These are phyloP conservation scores for Lordiphosa fenestrarum DNA, from an alignment of 2,888 invertebrate genomes.

Conservation along the genomic window DNA sequence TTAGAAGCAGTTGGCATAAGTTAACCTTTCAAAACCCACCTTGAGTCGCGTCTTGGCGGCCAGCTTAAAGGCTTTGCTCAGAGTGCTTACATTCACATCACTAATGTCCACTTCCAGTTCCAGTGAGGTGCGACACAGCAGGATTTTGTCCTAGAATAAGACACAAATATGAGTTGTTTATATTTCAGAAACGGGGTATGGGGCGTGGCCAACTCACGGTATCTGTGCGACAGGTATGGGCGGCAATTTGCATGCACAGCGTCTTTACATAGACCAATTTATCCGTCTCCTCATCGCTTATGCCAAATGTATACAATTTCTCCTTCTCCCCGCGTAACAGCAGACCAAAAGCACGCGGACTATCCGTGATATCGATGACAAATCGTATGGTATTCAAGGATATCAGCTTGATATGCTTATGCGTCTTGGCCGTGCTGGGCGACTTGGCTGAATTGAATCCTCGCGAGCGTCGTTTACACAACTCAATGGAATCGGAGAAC, in stretches of 20 bases:
- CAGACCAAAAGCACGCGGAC: constrained; percentile 94
- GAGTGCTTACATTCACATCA: constrained; percentile 91
- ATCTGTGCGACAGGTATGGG: constrained; percentile 95
- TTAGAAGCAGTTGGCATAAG: no score
- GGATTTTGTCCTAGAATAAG: constrained; percentile 76
- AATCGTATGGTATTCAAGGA: constrained; percentile 93
- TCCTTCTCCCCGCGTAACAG: constrained; percentile 94
- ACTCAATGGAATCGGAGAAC: constrained; percentile 96
- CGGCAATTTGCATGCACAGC: constrained; percentile 94
- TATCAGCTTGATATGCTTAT: constrained; percentile 94
- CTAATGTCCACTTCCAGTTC: constrained; percentile 93
- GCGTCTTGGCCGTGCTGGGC: constrained; percentile 89
- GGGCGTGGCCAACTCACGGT: constrained; percentile 84
- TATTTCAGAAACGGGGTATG: no score
- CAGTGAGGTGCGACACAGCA: constrained; percentile 81
- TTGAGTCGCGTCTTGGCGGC: constrained; percentile 91
- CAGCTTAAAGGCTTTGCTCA: constrained; percentile 95
- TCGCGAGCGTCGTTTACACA: constrained; percentile 92
- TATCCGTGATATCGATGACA: constrained; percentile 94
- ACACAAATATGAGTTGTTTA: background rate
- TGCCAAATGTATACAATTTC: constrained; percentile 92
- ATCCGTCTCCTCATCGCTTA: constrained; percentile 90
- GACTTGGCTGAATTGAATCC: constrained; percentile 86
- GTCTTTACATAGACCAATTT: constrained; percentile 90
- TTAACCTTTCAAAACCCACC: constrained; percentile 77